Base-by-base conservation (phyloP, 2,888 invertebrate species). In the Caenorhabditis panamensis region DNA sequence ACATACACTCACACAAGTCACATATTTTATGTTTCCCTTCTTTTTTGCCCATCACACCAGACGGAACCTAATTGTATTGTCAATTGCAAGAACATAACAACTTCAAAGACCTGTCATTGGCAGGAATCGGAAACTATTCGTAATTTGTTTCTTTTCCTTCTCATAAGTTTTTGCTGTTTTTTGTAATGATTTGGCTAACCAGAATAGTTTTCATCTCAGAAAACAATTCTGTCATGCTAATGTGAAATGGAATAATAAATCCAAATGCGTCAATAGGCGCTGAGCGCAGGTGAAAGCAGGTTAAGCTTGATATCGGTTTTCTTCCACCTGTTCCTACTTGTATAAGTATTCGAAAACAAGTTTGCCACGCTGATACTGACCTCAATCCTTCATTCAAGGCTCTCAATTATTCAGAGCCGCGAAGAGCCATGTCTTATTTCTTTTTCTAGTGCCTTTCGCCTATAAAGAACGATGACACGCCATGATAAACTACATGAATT, bases 401-500 rank as follows among this genome's bases (percentile, higher is more conserved):
- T n/a, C 20, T 47, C 47, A 51, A 51, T 51, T 51, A 51, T 51
- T 22, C 51, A 51, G 24, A 51, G 26, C 22, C 9, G 51, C 4
- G 24, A 24, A 22, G 51, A 24, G 18, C 3, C 1, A 56, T 56
- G 54, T 31, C 24, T 24, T 24, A 22, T 56, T 56, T 56, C n/a
- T 56, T 9, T 18, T 18, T 24, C 22, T 47, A 13, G 9, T 11
- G 8, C 3, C 26, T 13, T n/a, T 11, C 20, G 18, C 24, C 1
- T 18, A 26, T 28, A 11, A 36, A 41, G 20, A 64, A 58, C 18
- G 51, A 64, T 64, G 75, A 61, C 75, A 66, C 75, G 75, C 59
- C 41, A 61, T 66, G 66, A 75, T 75, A 66, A 66, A 75, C 66
- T 58, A 54, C 53, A 66, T 75, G 75, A 75, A 75, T 75, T 75